phyloP scores from a whole-genome alignment of 2,113 vertebrate species.

The Suricata suricatta region DNA sequence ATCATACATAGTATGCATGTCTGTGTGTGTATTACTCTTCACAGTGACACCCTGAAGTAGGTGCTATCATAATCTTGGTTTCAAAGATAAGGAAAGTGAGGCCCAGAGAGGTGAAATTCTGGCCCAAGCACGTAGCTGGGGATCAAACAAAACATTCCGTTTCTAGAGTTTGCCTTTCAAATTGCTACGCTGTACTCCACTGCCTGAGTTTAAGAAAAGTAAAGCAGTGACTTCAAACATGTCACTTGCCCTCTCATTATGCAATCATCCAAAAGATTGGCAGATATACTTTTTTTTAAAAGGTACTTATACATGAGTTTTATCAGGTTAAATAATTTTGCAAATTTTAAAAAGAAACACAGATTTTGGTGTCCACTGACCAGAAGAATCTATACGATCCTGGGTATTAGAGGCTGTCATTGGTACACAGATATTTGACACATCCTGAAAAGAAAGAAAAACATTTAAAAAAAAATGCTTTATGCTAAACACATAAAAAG shows the following conservation, averaged over 20 bases:
- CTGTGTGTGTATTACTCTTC: neutral
- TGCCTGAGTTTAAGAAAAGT: neutral
- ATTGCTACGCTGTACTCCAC: neutral
- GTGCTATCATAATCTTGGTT: neutral
- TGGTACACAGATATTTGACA: conserved; percentile 83
- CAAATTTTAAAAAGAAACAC: conserved; percentile 8
- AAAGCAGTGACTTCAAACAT: neutral
- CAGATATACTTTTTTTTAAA: neutral
- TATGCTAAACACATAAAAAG: neutral
- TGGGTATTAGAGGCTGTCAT: conserved; percentile 81
- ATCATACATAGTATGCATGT: neutral
- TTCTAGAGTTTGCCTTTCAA: neutral
- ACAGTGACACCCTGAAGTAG: neutral
- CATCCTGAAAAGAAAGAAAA: conserved; percentile 82
- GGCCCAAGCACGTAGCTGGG: neutral
- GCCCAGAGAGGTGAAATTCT: neutral
- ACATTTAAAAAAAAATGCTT: neutral
- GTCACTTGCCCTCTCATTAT: neutral
- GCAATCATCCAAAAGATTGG: neutral
- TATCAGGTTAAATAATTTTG: neutral
- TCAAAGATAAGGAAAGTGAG: neutral
- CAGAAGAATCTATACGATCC: conserved; percentile 86
- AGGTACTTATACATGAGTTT: neutral
- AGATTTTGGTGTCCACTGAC: conserved; percentile 79
- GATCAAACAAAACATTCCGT: neutral